phyloP scores from a whole-genome alignment of 2,797 vertebrate genomes.

The Astyanax mexicanus region DNA sequence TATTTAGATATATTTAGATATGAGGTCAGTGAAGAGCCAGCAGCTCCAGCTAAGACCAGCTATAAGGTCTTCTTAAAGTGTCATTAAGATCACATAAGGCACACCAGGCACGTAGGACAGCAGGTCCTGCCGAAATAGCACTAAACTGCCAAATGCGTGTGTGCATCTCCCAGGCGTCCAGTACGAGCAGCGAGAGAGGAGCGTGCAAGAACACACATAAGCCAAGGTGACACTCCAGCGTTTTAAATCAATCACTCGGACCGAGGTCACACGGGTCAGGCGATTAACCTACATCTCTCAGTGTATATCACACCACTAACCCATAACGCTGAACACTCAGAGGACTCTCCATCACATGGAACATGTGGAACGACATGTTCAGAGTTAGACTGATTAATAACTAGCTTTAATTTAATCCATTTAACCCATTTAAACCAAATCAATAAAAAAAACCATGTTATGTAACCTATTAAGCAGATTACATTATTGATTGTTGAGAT shows the following conservation, averaged over 20 bases:
- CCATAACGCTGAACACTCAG: neutral
- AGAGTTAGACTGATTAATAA: neutral
- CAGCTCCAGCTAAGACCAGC: neutral
- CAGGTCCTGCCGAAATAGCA: constrained; percentile 1
- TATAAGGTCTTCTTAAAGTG: neutral
- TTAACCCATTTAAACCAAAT: neutral
- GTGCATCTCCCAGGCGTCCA: neutral
- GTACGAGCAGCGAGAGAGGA: neutral
- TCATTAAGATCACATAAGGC: neutral
- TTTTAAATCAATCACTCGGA: constrained; percentile 18
- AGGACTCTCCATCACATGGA: neutral
- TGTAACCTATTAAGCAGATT: constrained; percentile 16
- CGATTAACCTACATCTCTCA: constrained; percentile 14
- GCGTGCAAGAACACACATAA: constrained; percentile 20
- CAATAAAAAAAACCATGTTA: neutral
- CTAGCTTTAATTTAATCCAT: neutral
- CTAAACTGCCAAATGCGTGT: neutral
- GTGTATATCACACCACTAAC: neutral
- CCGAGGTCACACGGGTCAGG: neutral
- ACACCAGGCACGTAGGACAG: neutral
- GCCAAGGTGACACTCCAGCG: constrained; percentile 30
- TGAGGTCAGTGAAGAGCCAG: neutral
- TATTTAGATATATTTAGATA: too few relatives aligned
- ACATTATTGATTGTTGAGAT: constrained; percentile 1
- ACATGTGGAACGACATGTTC: neutral